These are phyloP conservation scores for Tauraco hartlaubi DNA, from an alignment of 2,797 vertebrate species.

Conservation along the genomic window DNA sequence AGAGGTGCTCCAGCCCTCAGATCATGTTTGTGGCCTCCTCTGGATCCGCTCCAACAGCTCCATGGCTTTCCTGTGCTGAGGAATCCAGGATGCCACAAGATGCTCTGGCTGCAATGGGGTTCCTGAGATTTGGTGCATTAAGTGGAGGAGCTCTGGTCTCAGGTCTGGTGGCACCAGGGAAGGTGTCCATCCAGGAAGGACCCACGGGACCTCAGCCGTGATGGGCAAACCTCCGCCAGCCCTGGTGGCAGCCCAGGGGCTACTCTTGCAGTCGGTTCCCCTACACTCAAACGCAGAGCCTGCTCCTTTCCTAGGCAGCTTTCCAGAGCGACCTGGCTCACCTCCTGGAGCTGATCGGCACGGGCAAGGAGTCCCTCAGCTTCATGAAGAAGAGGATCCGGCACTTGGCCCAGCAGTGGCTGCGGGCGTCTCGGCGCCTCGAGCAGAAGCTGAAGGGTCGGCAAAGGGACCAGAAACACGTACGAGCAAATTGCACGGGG, in stretches of 20 bases:
- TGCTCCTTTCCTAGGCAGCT: constrained; percentile 81
- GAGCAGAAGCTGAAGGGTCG: constrained; percentile 82
- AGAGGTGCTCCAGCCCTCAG: not conserved
- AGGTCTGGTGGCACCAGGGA: not conserved
- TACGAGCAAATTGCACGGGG: not conserved
- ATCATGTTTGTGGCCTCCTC: not conserved
- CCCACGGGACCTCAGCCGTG: rapidly evolving
- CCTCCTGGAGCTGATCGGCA: constrained; percentile 92
- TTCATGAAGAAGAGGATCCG: constrained; percentile 95
- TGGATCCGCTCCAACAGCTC: rapidly evolving
- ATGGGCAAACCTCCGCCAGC: not conserved
- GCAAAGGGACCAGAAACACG: constrained; percentile 90
- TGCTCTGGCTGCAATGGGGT: not conserved
- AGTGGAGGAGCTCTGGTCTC: not conserved
- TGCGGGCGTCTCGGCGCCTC: constrained; percentile 84
- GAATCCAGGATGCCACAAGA: rapidly evolving
- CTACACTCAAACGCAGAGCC: not conserved
- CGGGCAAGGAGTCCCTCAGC: constrained; percentile 93
- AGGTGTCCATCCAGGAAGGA: not conserved
- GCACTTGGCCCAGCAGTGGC: constrained; percentile 89
- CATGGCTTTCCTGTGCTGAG: not conserved
- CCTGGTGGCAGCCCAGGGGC: rapidly evolving
- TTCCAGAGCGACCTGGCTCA: constrained; percentile 88
- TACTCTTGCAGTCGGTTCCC: rapidly evolving
- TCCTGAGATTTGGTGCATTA: not conserved